Base-by-base conservation (phyloP, 2,888 invertebrate species). In the Sarcophaga rosellei region DNA sequence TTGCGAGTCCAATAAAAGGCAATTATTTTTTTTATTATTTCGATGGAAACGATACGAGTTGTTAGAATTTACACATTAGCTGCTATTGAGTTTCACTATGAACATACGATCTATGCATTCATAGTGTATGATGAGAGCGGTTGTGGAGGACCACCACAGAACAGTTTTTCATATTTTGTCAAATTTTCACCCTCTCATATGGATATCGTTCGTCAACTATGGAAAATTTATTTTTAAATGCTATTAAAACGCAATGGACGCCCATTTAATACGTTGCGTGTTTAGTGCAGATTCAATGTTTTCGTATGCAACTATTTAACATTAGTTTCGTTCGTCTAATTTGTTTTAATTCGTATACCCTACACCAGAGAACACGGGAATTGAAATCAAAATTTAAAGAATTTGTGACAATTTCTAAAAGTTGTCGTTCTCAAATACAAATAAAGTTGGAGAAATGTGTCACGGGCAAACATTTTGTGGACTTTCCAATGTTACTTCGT, bases 121-220 rank as follows among this genome's bases (percentile, higher is more conserved):
- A 35, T 35, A 35, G 3, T 15, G 53, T 15, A 15, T 53, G 6
- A 3, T 15, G 17, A 65, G 0, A 8, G 35, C 35, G 35, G 35
- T 35, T 35, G 10, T 35, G 10, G 35, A 2, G 35, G 10, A 8
- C 35, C 35, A 35, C 35, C 35, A 10, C 35, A 35, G 35, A 35
- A 35, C 35, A 35, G n/a, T 10, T 35, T 77, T 65, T 72, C n/a
- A 59, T 84, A 82, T 85, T 87, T 89, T 80, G 88, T 88, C 89
- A 89, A 88, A 89, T 89, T 89, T 89, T 89, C 89, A 89, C 89
- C 88, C 89, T 88, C 88, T 89, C 88, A 78, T 84, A 53, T 72
- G 73, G 53, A 78, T 35, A 35, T 35, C 35, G 35, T 35, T 75
- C 61, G 70, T 61, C 84, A 86, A 85, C 75, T 72, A 82, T 23